phyloP scores from a whole-genome alignment of 2,797 vertebrate species.

The Diplodus sargus region DNA sequence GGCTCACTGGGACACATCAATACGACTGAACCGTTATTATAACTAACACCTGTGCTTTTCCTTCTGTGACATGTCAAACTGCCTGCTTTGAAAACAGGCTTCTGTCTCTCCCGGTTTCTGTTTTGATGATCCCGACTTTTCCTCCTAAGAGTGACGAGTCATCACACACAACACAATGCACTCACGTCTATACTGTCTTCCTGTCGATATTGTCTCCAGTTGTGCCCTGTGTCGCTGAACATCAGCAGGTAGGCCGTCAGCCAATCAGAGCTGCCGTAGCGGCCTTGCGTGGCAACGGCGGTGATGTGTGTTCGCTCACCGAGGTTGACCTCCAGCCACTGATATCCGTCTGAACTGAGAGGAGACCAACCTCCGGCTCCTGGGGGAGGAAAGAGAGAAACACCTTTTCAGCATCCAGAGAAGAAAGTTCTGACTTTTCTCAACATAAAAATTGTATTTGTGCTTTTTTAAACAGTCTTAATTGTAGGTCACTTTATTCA shows the following conservation, averaged over 20 bases:
- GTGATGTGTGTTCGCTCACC: constrained; percentile 89
- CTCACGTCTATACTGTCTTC: constrained; percentile 91
- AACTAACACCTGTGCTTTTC: neutral
- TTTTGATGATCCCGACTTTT: neutral
- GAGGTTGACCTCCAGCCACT: constrained; percentile 93
- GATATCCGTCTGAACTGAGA: constrained; percentile 82
- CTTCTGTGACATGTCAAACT: neutral
- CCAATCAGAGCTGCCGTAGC: constrained; percentile 94
- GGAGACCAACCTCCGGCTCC: constrained; percentile 93
- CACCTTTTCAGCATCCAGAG: neutral
- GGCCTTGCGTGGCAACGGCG: constrained; percentile 90
- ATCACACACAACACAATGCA: neutral
- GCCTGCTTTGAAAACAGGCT: neutral
- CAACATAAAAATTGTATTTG: neutral
- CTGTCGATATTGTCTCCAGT: constrained; percentile 92
- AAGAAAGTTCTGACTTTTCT: neutral
- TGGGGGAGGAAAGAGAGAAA: constrained; percentile 32
- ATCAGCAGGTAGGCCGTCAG: constrained; percentile 89
- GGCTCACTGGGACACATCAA: neutral
- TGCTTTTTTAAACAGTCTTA: neutral
- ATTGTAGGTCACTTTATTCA: neutral
- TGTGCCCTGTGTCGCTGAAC: constrained; percentile 93
- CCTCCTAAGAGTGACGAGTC: neutral
- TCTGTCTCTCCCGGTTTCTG: neutral
- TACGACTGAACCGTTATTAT: neutral